Base-by-base conservation (phyloP, 2,888 invertebrate species). In the Polydrusus pterygomalis region DNA sequence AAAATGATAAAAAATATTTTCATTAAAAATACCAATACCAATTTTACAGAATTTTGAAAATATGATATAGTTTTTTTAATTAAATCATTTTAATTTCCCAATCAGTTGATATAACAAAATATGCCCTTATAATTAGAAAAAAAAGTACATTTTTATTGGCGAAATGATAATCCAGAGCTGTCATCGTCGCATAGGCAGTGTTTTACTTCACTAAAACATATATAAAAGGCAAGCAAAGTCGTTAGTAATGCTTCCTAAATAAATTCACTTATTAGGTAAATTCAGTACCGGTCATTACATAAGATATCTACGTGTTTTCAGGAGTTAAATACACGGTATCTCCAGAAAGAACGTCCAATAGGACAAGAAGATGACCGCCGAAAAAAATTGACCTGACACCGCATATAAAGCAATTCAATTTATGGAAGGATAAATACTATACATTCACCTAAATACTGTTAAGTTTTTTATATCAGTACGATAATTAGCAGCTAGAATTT, bases 161-260 rank as follows among this genome's bases (percentile, higher is more conserved):
- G 18, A 38, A n/a, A n/a, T n/a, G 38, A 38, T 60, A 60, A 60
- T 60, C 11, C 15, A 34, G 10, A 17, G 34, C 15, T 11, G 58
- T 60, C 58, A 60, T 18, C 38, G 11, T 56, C 56, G 43, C 68
- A 56, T 67, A 67, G 40, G 5, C 25, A 34, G 54, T 51, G 54
- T 67, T 67, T 67, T 38, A 67, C 40, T 67, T 63, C 64, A 30
- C 49, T 64, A 34, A 64, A 47, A 64, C 64, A 64, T 64, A 63
- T 63, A 17, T 64, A 64, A 1, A 20, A 20, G 17, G 40, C 17
- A 62, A 13, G 13, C 45, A 60, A 67, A 67, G 67, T 73, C 73
- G 73, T 73, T 67, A 73, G 67, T 67, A 73, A 73, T 67, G 73
- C 49, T 73, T 73, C 67, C 67, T 56, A 47, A 73, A 73, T 73